Evolutionary conservation across 2,797 vertebrate genomes (phyloP), one percentile per base, ranked within the genome.

Genomic region (Anas bernieri): DNA sequence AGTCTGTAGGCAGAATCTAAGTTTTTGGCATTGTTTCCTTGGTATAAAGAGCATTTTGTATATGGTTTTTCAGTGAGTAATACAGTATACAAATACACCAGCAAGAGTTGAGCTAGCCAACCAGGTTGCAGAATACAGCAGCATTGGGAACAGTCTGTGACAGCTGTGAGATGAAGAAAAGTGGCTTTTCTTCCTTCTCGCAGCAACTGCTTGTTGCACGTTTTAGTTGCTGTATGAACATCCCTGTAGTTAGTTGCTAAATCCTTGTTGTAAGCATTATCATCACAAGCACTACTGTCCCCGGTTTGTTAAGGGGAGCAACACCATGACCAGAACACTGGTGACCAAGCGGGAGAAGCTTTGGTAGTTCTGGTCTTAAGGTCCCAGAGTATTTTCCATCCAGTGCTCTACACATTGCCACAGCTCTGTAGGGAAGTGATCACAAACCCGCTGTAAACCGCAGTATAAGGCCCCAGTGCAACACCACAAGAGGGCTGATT

Each of bases 401-500:
- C 78, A 43, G 59, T 31, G 74, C 30, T 43, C 72, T 85, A 26
- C 26, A 33, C 39, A 26, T 48, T 25, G 66, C 54, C 56, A 6
- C 54, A 31, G 0, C 28, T 66, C 13, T 73, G 46, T 22, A n/a
- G 72, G 43, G n/a, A 82, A 88, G 41, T 4, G 4, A 28, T 61
- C 55, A 69, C 39, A n/a, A 6, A 45, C 8, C 22, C 35, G 12
- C n/a, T 79, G 50, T 35, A 86, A 69, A 64, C 9, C 46, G 13
- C 39, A 58, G 8, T 59, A 61, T 9, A 35, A 5, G 2, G 9
- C 63, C 66, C 80, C 73, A 12, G 31, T 6, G 76, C 74, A 56
- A 35, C 12, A 3, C n/a, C 4, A 3, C 0, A 21, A 50, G 28
- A 46, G 0, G 4, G 10, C 30, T 37, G 1, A 0, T 10, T 14